These are phyloP conservation scores for Pangasianodon gigas DNA, from an alignment of 2,113 vertebrate genomes.

Conservation along the genomic window DNA sequence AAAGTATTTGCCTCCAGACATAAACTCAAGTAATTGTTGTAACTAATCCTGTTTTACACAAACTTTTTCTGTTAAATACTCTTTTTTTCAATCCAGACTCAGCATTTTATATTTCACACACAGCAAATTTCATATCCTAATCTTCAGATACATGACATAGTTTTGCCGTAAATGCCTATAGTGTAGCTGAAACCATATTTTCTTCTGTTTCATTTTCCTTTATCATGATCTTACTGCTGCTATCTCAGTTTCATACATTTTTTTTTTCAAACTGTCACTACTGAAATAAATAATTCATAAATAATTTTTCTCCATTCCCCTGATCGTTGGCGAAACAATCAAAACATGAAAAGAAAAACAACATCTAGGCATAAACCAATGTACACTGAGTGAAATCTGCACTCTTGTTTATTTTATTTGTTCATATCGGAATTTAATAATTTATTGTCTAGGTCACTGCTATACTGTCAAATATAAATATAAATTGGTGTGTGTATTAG, in stretches of 20 bases:
- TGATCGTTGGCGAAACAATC: slow-evolving; percentile 1
- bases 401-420: slow-evolving; percentile 1
- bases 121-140: neutral
- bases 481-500: neutral
- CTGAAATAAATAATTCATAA: slow-evolving; percentile 9
- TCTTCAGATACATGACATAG: neutral
- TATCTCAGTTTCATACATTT: neutral
- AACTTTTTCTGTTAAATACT: neutral
- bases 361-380: neutral
- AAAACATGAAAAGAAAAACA: slow-evolving; percentile 1
- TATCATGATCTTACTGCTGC: neutral
- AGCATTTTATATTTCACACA: slow-evolving; percentile 4
- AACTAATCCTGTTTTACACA: neutral
- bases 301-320: neutral
- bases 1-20: neutral
- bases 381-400: neutral
- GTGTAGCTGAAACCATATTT: neutral
- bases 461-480: slow-evolving; percentile 3
- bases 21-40: neutral
- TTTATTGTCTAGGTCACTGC: slow-evolving; percentile 12
- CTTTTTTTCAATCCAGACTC: neutral
- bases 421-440: slow-evolving; percentile 4
- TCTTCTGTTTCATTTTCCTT: neutral
- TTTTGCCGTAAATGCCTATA: neutral
- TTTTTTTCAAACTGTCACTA: neutral